Base-by-base conservation (phyloP, 2,113 vertebrate species). In the Dicaeum eximium region DNA sequence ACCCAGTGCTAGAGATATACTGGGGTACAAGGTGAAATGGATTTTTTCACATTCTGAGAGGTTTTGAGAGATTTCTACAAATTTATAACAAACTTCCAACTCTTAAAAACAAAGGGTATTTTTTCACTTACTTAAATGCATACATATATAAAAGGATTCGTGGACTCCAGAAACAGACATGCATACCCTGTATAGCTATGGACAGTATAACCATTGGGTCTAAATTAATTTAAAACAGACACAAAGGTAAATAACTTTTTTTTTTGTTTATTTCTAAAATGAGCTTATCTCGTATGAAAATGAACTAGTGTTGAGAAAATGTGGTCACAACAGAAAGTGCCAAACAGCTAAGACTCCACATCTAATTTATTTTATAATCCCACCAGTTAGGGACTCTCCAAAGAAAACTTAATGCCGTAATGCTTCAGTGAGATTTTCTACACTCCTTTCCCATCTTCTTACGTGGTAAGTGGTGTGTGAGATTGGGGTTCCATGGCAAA, bases 391-490 rank as follows among this genome's bases (percentile, higher is more conserved):
- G 85, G 48, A 22, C 23, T 37, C 42, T 47, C 19, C 45, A 37
- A 62, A 80, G 53, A 53, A 77, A 64, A 25, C 23, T 8, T 16
- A 4, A 6, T 11, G 33, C 73, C 1, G 25, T 38, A 56, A 65
- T 51, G 30, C 33, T 50, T 61, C 40, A 31, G 33, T 50, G 66
- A 51, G 27, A 25, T 91, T 83, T 92, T 33, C 83, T 70, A 58
- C 21, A 1, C 42, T 80, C 45, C 27, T 56, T 60, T 84, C 44
- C 48, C 30, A 31, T 47, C 31, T 61, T 44, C 13, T 57, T 14
- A 15, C 0, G 0, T 21, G 12, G 37, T 7, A 17, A 65, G 13
- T 1, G 2, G 20, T 31, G 62, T 2, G 0, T 21, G 50, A 66
- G 47, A 16, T 40, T 24, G 25, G 61, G 12, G 27, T 1, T 81